Evolutionary conservation across 2,888 invertebrate species (phyloP).

Genomic region (Agonopterix arenella): DNA sequence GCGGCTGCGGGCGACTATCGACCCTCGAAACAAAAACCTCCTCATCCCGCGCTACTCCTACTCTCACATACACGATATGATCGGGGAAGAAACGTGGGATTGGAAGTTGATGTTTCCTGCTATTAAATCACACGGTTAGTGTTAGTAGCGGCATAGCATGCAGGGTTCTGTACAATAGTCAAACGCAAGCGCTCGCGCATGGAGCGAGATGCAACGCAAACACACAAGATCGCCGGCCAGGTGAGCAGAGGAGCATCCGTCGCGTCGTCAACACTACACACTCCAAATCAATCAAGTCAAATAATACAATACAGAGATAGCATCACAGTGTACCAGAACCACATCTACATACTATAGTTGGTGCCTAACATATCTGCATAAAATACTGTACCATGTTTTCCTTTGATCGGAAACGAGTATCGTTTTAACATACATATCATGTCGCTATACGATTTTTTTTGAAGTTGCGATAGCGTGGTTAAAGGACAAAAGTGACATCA

Average conservation of each 20-base stretch:
- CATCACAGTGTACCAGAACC: slow-evolving; percentile 13
- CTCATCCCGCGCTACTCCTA: slow-evolving; percentile 29
- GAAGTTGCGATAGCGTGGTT: no score
- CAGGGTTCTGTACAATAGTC: slow-evolving; percentile 49
- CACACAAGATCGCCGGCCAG: slow-evolving; percentile 74
- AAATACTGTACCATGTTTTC: no score
- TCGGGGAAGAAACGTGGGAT: slow-evolving; percentile 36
- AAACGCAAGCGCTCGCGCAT: slow-evolving; percentile 43
- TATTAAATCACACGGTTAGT: slow-evolving; percentile 5
- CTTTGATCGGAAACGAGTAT: no score
- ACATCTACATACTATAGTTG: slow-evolving; percentile 6
- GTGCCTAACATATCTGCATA: no score
- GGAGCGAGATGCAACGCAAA: slow-evolving; percentile 56
- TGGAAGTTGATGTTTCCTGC: slow-evolving; percentile 22
- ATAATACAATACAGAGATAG: slow-evolving; percentile 26
- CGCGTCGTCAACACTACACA: slow-evolving; percentile 45
- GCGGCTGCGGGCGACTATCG: slow-evolving; percentile 43
- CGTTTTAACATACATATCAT: no score
- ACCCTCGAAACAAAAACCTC: slow-evolving; percentile 27
- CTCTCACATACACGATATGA: slow-evolving; percentile 37
- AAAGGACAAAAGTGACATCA: no score
- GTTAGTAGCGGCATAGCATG: slow-evolving; percentile 34
- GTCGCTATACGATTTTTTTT: no score
- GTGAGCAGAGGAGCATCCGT: slow-evolving; percentile 46
- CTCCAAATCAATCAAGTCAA: slow-evolving; percentile 52